Conservation (phyloP, 2,797 vertebrate species). For the Amphiprion clarkii region DNA sequence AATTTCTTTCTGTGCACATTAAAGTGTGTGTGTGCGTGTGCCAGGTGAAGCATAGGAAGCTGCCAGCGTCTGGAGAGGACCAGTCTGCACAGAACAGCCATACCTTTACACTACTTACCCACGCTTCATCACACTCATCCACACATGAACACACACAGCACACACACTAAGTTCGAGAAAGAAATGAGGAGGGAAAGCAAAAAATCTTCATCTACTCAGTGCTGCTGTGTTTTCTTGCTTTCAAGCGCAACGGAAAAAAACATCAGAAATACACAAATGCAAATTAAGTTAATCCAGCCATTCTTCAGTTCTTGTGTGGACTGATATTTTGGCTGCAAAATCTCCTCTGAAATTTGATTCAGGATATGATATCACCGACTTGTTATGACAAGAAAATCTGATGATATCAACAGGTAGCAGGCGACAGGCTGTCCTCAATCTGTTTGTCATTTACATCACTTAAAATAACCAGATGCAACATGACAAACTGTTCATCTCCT, state of each 20-base stretch:
- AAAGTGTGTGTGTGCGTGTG: background rate
- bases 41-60: conserved; percentile 46
- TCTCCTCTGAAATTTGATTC: background rate
- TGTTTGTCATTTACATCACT: conserved; percentile 38
- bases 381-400: conserved; percentile 1
- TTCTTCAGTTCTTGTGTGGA: background rate
- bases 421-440: conserved; percentile 5
- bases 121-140: conserved; percentile 55
- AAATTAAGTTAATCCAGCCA: background rate
- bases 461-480: conserved; percentile 43
- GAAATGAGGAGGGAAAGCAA: conserved; percentile 21
- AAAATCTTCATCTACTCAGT: conserved; percentile 13
- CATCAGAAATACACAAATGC: background rate
- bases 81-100: conserved; percentile 63
- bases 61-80: conserved; percentile 48
- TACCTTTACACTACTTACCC: conserved; percentile 65
- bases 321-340: background rate
- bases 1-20: background rate
- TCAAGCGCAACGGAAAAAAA: conserved; percentile 4
- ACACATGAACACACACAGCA: conserved; percentile 25
- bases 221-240: background rate
- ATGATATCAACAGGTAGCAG: conserved; percentile 9
- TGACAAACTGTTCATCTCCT: conserved; percentile 21
- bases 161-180: conserved; percentile 23
- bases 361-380: background rate